Percentiles rank a stretch among this genome's conserved stretches.
Conservation (phyloP, 2,888 invertebrate species). For the Lasius fuliginosus region DNA sequence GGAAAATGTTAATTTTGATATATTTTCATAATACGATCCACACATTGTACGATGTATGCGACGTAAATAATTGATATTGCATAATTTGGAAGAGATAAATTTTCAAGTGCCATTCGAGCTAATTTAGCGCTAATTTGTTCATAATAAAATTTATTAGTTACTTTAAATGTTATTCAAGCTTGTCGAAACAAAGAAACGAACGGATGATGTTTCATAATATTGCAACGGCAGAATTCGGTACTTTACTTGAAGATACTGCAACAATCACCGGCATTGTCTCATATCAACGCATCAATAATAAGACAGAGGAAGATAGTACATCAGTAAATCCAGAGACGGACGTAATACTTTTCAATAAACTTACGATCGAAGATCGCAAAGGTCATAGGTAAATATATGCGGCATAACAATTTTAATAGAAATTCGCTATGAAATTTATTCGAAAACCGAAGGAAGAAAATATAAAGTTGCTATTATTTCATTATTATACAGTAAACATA, state of each 20-base stretch:
- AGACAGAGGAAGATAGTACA: constrained; percentile 67
- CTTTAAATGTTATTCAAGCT: constrained; percentile 65
- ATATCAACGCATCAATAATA: constrained; percentile 72
- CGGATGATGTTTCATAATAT: constrained; percentile 79
- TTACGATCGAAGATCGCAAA: constrained; percentile 81
- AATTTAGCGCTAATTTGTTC: background rate
- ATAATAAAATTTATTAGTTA: constrained; percentile 25
- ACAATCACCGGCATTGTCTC: constrained; percentile 74
- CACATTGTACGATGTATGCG: background rate
- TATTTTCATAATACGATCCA: background rate
- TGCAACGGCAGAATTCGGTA: constrained; percentile 76
- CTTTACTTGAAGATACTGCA: constrained; percentile 66
- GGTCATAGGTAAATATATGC: constrained; percentile 78
- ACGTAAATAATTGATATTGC: background rate
- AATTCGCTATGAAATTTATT: constrained; percentile 17
- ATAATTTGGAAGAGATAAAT: constrained; percentile 3
- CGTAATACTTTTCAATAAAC: constrained; percentile 76
- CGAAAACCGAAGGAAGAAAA: background rate
- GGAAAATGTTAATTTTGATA: background rate
- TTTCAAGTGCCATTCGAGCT: background rate
- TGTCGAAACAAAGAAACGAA: constrained; percentile 73
- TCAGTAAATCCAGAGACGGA: constrained; percentile 59
- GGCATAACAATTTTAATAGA: background rate
- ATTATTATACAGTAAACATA: background rate
- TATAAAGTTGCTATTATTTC: background rate